phyloP scores from a whole-genome alignment of 2,113 vertebrate species.

The Oenanthe oenanthe region DNA sequence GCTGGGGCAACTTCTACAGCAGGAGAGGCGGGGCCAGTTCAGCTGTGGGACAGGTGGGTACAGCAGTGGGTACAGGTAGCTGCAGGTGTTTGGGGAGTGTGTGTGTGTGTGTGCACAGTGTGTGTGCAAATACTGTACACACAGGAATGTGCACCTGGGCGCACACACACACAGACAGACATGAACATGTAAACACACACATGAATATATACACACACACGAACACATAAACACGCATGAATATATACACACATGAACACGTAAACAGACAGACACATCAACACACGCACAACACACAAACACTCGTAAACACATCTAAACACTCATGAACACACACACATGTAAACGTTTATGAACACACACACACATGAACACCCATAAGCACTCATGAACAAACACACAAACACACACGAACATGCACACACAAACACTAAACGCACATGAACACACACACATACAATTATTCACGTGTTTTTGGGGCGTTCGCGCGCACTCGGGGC shows the following conservation, averaged over 20 bases:
- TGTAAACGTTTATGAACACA: too few species aligned
- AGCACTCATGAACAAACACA: background rate
- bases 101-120: too few species aligned
- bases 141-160: too few species aligned
- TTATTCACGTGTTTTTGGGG: background rate
- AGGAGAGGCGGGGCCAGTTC: fast-evolving
- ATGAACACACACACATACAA: too few species aligned
- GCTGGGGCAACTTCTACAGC: background rate
- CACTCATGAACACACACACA: background rate
- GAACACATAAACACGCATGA: background rate
- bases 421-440: too few species aligned
- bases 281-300: too few species aligned
- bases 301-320: background rate
- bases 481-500: fast-evolving
- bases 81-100: background rate
- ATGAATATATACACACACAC: background rate
- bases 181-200: too few species aligned
- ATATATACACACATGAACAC: background rate
- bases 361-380: too few species aligned
- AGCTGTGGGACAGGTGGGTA: background rate
- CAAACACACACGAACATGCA: too few species aligned
- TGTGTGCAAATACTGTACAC: background rate
- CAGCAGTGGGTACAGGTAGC: background rate
- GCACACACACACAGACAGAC: background rate
- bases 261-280: background rate